These are phyloP conservation scores for Plutomurus gul DNA, from an alignment of 1,140 invertebrate genomes.

Conservation along the genomic window DNA sequence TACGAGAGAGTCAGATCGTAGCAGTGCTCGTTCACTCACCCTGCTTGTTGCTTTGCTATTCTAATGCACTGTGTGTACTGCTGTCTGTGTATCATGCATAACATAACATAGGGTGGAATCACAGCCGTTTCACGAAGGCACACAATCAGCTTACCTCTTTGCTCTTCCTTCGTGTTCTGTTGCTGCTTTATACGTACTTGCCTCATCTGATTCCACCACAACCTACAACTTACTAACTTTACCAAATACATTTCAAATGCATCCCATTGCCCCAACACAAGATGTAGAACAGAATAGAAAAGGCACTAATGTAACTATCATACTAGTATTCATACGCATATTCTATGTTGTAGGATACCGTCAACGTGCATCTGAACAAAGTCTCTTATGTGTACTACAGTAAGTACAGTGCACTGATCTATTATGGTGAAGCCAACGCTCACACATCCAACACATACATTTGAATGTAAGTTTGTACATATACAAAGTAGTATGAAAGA, in stretches of 20 bases:
- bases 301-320: background rate
- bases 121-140: background rate
- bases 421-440: too few species aligned
- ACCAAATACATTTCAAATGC: conserved; percentile 3
- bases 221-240: background rate
- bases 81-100: background rate
- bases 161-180: background rate
- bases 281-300: background rate
- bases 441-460: too few species aligned
- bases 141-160: conserved; percentile 13
- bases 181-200: background rate
- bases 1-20: conserved; percentile 16
- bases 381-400: too few species aligned
- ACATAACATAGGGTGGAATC: background rate
- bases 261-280: conserved; percentile 9
- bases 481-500: too few species aligned
- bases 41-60: background rate
- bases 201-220: conserved; percentile 16
- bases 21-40: conserved; percentile 23
- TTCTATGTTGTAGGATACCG: conserved; percentile 4
- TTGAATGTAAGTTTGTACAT: too few species aligned
- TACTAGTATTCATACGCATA: background rate
- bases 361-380: background rate
- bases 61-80: background rate
- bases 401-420: too few species aligned